Evolutionary conservation across 2,113 vertebrate genomes (phyloP).

Genomic region (Plecturocebus donacophilus): DNA sequence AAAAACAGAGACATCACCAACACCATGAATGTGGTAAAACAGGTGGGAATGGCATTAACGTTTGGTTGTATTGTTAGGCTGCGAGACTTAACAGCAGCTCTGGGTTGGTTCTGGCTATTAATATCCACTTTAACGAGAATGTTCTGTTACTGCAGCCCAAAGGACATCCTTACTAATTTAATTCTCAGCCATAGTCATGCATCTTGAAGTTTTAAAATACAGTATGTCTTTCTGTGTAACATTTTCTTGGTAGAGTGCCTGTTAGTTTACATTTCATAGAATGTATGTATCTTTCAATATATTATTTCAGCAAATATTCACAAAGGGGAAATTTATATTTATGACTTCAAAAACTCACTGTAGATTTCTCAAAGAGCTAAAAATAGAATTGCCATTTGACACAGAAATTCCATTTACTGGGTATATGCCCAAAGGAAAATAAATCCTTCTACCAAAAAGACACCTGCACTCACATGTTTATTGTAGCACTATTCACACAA

Average conservation of each 20-base stretch:
- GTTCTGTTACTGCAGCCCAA: neutral
- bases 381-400: too few relatives aligned
- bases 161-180: neutral
- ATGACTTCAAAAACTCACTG: conserved; percentile 6
- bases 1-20: neutral
- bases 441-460: too few relatives aligned
- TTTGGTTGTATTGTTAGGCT: neutral
- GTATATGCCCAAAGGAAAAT: too few relatives aligned
- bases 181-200: neutral
- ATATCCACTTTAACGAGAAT: neutral
- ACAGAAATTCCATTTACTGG: too few relatives aligned
- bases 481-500: too few relatives aligned
- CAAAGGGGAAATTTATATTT: neutral
- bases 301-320: neutral
- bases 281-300: neutral
- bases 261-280: conserved; percentile 23
- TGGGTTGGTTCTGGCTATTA: neutral
- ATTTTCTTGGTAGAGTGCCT: neutral
- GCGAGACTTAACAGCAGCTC: neutral
- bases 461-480: too few relatives aligned
- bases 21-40: neutral
- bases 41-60: neutral
- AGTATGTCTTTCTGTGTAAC: neutral
- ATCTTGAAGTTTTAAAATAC: neutral
- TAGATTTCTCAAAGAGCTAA: too few relatives aligned